Evolutionary conservation across 2,888 invertebrate genomes (phyloP).

Genomic region (Suillia variegata): DNA sequence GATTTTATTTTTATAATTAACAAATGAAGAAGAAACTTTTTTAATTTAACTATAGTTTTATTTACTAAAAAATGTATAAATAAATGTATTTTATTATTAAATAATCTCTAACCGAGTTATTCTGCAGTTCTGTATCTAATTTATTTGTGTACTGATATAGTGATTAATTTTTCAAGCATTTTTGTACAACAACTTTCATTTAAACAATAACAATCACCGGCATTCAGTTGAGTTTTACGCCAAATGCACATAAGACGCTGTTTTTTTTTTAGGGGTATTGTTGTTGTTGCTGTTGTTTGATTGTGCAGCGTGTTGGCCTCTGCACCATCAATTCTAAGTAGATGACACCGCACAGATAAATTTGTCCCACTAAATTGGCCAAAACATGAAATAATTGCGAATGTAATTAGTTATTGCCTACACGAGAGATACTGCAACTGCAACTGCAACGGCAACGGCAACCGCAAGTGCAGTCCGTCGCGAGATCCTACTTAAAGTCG

Average conservation of each 20-base stretch:
- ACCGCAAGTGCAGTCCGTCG: conserved; percentile 18
- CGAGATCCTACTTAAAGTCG: conserved; percentile 57
- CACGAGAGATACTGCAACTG: conserved; percentile 36
- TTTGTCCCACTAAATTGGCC: conserved; percentile 62
- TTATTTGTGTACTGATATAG: too few relatives aligned
- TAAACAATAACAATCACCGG: conserved; percentile 53
- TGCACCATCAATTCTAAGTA: conserved; percentile 59
- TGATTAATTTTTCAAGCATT: too few relatives aligned
- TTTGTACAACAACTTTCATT: too few relatives aligned
- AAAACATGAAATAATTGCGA: conserved; percentile 63
- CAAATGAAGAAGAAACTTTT: too few relatives aligned
- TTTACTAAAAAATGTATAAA: too few relatives aligned
- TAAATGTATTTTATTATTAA: too few relatives aligned
- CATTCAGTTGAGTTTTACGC: conserved; percentile 30
- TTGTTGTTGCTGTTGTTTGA: too few relatives aligned
- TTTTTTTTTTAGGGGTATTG: too few relatives aligned
- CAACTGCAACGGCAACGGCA: background rate
- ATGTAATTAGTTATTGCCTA: conserved; percentile 62
- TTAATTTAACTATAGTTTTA: too few relatives aligned
- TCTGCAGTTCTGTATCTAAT: too few relatives aligned
- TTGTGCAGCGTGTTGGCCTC: background rate
- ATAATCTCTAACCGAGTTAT: too few relatives aligned
- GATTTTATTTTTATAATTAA: too few relatives aligned
- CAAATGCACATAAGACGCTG: background rate
- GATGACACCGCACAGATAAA: conserved; percentile 62